Evolutionary conservation across 2,888 invertebrate species (phyloP).

Genomic region (Ptilodon capucinus): DNA sequence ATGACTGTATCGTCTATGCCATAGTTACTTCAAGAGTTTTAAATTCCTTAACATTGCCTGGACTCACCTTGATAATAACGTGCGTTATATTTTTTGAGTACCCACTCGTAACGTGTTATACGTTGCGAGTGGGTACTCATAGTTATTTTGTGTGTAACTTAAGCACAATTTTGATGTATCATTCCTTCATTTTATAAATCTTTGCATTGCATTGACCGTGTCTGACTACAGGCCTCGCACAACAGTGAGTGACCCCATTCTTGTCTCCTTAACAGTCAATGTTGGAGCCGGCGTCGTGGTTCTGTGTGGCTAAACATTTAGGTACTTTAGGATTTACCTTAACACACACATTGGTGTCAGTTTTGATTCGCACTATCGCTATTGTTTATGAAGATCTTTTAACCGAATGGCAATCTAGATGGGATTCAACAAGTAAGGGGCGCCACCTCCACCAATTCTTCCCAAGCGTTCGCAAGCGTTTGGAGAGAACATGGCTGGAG

Average conservation of each 20-base stretch:
- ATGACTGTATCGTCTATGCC: background rate
- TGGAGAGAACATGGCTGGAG: too few relatives aligned
- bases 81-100: too few relatives aligned
- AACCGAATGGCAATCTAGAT: too few relatives aligned
- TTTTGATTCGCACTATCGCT: background rate
- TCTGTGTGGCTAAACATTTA: constrained; percentile 36
- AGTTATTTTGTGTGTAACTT: constrained; percentile 3
- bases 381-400: too few relatives aligned
- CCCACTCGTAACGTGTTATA: too few relatives aligned
- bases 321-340: constrained; percentile 36
- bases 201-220: constrained; percentile 57
- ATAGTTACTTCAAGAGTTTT: background rate
- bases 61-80: too few relatives aligned
- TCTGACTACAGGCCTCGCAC: constrained; percentile 48
- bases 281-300: constrained; percentile 53
- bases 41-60: background rate
- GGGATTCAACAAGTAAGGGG: too few relatives aligned
- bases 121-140: background rate
- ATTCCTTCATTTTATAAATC: constrained; percentile 41
- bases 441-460: too few relatives aligned
- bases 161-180: constrained; percentile 15
- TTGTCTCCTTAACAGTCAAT: constrained; percentile 60
- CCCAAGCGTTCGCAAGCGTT: too few relatives aligned
- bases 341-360: constrained; percentile 2
- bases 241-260: constrained; percentile 74